phyloP scores from a whole-genome alignment of 2,797 vertebrate species.

The Fratercula arctica region DNA sequence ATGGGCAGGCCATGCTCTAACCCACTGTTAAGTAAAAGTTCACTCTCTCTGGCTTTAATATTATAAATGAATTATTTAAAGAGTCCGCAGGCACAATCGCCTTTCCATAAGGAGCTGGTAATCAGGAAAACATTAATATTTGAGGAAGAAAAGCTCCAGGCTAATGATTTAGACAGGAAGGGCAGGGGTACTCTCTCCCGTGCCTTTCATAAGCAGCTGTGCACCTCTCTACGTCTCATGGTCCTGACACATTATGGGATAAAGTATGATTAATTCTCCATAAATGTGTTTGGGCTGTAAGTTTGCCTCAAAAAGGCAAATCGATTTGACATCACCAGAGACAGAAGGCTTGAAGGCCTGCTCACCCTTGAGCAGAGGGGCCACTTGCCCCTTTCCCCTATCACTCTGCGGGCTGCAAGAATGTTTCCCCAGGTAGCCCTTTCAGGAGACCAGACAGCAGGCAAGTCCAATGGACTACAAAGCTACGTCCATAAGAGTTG shows the following conservation, averaged over 20 bases:
- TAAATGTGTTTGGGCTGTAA: neutral
- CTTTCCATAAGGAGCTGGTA: neutral
- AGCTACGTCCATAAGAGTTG: accelerated
- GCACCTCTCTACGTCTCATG: neutral
- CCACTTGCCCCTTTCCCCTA: neutral
- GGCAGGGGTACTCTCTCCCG: neutral
- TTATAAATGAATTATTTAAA: neutral
- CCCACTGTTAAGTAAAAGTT: neutral
- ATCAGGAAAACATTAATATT: neutral
- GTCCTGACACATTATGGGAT: neutral
- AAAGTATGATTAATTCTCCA: neutral
- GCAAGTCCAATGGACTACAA: neutral
- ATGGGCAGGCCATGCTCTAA: neutral
- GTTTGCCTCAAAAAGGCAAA: neutral
- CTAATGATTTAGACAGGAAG: neutral
- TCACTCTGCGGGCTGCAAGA: neutral
- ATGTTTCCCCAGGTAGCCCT: neutral
- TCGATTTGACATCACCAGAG: neutral
- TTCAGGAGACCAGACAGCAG: neutral
- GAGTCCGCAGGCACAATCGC: neutral
- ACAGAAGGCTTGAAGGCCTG: neutral
- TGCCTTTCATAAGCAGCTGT: neutral
- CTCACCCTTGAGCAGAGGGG: neutral
- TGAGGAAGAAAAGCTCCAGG: slow-evolving; percentile 1
- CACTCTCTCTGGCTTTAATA: neutral